Conservation (phyloP, 2,797 vertebrate genomes). For the Microctenopoma lineatum region DNA sequence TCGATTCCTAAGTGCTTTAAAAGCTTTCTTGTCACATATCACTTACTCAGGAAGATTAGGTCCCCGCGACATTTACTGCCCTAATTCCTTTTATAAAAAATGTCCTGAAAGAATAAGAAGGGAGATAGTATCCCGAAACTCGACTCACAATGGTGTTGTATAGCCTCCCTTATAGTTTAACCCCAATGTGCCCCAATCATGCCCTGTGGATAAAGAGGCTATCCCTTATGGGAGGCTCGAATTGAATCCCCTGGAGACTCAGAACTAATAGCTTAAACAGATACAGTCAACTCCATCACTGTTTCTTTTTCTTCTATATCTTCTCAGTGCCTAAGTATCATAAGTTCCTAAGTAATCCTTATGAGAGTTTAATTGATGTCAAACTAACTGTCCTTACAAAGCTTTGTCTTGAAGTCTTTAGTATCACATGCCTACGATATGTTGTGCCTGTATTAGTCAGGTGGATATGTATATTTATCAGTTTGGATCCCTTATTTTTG, state of each 20-base stretch:
- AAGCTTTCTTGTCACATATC: conserved; percentile 76
- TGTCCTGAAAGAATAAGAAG: conserved; percentile 54
- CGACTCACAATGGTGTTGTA: conserved; percentile 73
- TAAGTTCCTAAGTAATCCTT: conserved; percentile 51
- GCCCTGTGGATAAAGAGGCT: conserved; percentile 73
- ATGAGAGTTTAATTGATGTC: conserved; percentile 70
- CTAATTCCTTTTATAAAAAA: conserved; percentile 68
- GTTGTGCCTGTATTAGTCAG: conserved; percentile 37
- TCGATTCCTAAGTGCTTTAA: conserved; percentile 72
- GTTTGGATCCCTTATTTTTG: conserved; percentile 41
- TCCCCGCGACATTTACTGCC: conserved; percentile 66
- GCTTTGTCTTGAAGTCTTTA: conserved; percentile 51
- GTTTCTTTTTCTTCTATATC: conserved; percentile 60
- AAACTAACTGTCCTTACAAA: conserved; percentile 27
- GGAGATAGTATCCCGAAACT: conserved; percentile 63
- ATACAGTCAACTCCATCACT: conserved; percentile 66
- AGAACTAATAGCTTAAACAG: conserved; percentile 72
- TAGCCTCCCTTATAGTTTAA: conserved; percentile 76
- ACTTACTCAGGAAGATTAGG: conserved; percentile 72
- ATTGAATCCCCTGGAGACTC: conserved; percentile 66
- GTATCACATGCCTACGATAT: conserved; percentile 46
- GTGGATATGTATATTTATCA: conserved; percentile 45
- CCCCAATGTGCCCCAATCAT: conserved; percentile 71
- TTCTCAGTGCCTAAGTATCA: conserved; percentile 53
- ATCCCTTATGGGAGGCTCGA: conserved; percentile 76